phyloP scores from a whole-genome alignment of 2,888 invertebrate species.

The Isoperla grammatica region DNA sequence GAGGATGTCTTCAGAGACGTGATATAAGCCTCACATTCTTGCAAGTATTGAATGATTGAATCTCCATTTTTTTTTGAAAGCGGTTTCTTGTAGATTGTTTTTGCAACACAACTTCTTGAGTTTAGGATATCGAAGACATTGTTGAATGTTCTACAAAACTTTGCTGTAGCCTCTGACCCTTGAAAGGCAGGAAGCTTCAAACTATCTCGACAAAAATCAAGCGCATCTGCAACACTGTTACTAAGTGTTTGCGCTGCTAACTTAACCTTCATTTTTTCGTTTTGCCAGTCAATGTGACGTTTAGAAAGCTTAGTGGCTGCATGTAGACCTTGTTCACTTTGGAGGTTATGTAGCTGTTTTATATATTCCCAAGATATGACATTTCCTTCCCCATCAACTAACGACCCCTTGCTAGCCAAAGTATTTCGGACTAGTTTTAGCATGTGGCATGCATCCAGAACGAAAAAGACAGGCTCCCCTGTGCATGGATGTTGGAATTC shows the following conservation, averaged over 20 bases:
- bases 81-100: not conserved
- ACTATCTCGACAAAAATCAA: conserved; percentile 10
- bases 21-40: not conserved
- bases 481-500: conserved; percentile 20
- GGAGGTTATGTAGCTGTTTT: conserved; percentile 22
- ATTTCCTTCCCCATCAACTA: conserved; percentile 19
- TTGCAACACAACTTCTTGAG: not conserved
- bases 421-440: conserved; percentile 30
- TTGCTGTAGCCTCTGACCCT: conserved; percentile 19
- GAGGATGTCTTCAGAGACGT: not conserved
- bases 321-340: conserved; percentile 27
- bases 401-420: conserved; percentile 16
- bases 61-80: not conserved
- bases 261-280: too few species aligned
- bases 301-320: conserved; percentile 27
- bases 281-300: conserved; percentile 22
- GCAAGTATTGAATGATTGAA: not conserved
- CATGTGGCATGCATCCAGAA: conserved; percentile 31
- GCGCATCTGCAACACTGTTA: too few species aligned
- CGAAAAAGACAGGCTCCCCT: not conserved
- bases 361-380: conserved; percentile 27
- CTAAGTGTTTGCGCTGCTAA: too few species aligned
- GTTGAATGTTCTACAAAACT: conserved; percentile 21
- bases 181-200: conserved; percentile 18
- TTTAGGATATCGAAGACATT: conserved; percentile 25